These are phyloP conservation scores for Rugalucina vietnamica DNA, from an alignment of 2,888 invertebrate genomes.

Conservation along the genomic window DNA sequence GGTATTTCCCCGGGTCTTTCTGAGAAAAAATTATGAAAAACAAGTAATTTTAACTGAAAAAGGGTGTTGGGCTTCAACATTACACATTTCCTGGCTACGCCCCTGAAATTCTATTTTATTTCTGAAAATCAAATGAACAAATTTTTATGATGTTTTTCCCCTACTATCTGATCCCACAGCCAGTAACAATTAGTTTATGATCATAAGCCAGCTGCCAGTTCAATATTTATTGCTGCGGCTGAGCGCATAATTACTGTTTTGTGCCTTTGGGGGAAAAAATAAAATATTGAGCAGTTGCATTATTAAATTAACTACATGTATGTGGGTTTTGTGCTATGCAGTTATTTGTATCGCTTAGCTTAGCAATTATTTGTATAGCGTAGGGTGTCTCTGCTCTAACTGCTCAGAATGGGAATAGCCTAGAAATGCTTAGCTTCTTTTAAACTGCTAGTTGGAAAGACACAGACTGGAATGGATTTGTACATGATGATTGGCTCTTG, in stretches of 20 bases:
- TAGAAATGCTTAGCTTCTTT: too few relatives aligned
- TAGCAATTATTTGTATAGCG: too few relatives aligned
- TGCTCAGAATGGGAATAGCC: too few relatives aligned
- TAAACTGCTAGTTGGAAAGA: too few relatives aligned
- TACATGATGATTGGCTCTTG: too few relatives aligned
- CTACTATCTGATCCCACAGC: background rate
- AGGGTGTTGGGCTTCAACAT: background rate
- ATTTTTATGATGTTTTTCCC: background rate
- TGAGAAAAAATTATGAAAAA: background rate
- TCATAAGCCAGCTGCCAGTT: background rate
- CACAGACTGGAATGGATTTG: too few relatives aligned
- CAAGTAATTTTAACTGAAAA: background rate
- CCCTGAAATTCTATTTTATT: background rate
- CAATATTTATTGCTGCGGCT: conserved; percentile 7
- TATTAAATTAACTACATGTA: too few relatives aligned
- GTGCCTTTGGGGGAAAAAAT: background rate
- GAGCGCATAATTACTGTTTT: background rate
- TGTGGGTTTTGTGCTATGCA: too few relatives aligned
- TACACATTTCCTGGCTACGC: background rate
- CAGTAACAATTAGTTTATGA: background rate
- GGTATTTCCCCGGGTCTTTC: too few relatives aligned
- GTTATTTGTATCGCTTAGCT: too few relatives aligned
- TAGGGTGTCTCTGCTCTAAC: too few relatives aligned
- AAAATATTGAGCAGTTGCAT: too few relatives aligned
- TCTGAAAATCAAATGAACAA: background rate